phyloP scores from a whole-genome alignment of 2,797 vertebrate genomes.

The Sebastes trivittatus region DNA sequence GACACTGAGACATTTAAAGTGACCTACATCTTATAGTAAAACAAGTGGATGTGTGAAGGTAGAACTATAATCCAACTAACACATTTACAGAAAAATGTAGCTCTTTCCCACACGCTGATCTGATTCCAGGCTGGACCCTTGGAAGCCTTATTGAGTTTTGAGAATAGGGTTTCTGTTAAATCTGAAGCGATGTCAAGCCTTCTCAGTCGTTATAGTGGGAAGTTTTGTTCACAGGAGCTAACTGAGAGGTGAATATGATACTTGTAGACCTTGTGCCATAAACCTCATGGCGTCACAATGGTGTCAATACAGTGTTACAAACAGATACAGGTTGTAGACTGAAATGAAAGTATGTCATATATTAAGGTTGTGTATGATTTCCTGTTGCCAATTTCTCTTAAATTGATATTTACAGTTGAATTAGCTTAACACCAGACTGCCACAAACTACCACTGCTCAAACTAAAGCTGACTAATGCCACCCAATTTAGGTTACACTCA shows the following conservation, averaged over 20 bases:
- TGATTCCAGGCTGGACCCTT: slow-evolving; percentile 77
- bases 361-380: slow-evolving; percentile 2
- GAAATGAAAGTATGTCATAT: not conserved
- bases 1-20: slow-evolving; percentile 31
- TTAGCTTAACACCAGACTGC: slow-evolving; percentile 43
- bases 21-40: slow-evolving; percentile 10
- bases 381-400: slow-evolving; percentile 43
- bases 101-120: slow-evolving; percentile 15
- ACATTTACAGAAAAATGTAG: slow-evolving; percentile 7
- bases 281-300: not conserved
- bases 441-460: slow-evolving; percentile 40
- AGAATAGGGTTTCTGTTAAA: slow-evolving; percentile 10
- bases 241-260: slow-evolving; percentile 1
- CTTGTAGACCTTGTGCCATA: slow-evolving; percentile 43
- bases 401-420: slow-evolving; percentile 3
- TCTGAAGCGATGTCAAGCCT: slow-evolving; percentile 2
- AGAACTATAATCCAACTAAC: slow-evolving; percentile 21
- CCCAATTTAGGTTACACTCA: not conserved
- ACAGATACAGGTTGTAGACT: not conserved
- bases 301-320: slow-evolving; percentile 16
- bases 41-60: not conserved
- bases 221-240: not conserved
- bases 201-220: not conserved
- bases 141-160: slow-evolving; percentile 68
- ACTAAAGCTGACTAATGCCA: slow-evolving; percentile 27